phyloP scores from a whole-genome alignment of 2,113 vertebrate species.

The Choloepus hoffmanni region DNA sequence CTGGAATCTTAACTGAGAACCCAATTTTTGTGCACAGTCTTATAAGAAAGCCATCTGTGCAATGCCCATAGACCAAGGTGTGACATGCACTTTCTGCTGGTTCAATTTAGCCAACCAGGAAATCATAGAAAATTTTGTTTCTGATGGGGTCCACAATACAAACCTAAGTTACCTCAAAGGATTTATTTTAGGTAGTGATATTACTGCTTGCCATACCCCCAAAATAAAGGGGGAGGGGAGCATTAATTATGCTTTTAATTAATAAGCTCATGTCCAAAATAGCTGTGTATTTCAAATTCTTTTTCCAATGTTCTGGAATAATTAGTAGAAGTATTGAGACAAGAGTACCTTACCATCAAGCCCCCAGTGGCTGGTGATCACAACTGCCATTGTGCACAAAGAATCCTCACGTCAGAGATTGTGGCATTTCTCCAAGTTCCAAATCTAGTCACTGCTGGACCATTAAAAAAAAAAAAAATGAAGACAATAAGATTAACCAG shows the following conservation, averaged over 20 bases:
- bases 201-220: not conserved
- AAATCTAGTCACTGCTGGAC: not conserved
- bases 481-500: not conserved
- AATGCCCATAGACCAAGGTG: not conserved
- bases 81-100: not conserved
- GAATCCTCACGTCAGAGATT: not conserved
- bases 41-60: not conserved
- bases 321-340: not conserved
- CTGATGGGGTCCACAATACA: not conserved
- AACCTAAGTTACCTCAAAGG: slow-evolving; percentile 29
- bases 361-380: not conserved
- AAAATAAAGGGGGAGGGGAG: not conserved
- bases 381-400: not conserved
- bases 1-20: slow-evolving; percentile 29
- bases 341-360: not conserved
- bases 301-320: not conserved
- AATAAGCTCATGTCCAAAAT: not conserved
- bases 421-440: not conserved
- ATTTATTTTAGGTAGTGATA: not conserved
- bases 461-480: not conserved
- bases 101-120: not conserved
- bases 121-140: not conserved
- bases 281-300: not conserved
- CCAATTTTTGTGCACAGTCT: not conserved
- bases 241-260: not conserved